A percentile compares a stretch with the other conserved stretches of the same genome.
These are phyloP conservation scores for Diplodus puntazzo DNA, from an alignment of 2,797 vertebrate genomes.

Conservation along the genomic window DNA sequence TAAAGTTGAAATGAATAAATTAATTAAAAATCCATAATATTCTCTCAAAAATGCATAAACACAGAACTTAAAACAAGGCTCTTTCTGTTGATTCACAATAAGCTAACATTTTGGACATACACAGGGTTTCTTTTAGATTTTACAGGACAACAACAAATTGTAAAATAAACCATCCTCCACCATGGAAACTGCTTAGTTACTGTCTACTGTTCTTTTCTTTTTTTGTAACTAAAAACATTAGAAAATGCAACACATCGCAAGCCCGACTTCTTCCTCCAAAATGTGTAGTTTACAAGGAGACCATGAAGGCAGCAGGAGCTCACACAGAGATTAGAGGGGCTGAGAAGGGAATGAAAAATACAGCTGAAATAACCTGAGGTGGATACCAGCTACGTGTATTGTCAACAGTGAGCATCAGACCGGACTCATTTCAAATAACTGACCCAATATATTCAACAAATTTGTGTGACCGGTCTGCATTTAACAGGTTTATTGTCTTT, in stretches of 20 bases:
- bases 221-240: background rate
- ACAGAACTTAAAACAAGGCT: background rate
- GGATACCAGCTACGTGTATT: background rate
- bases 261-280: rapidly evolving
- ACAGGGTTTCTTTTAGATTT: background rate
- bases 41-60: too few relatives aligned
- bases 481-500: background rate
- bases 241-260: background rate
- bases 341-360: constrained; percentile 12
- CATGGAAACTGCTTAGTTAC: background rate
- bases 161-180: background rate
- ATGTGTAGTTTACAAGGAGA: background rate
- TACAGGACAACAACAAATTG: background rate
- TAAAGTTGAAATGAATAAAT: background rate
- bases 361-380: background rate
- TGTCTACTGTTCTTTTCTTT: background rate
- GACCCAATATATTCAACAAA: background rate
- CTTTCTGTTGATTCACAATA: background rate
- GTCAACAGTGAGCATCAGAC: background rate
- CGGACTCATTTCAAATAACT: background rate
- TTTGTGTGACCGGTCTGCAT: background rate
- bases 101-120: background rate
- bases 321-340: constrained; percentile 14
- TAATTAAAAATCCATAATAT: too few relatives aligned
- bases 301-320: constrained; percentile 37